Evolutionary conservation across 2,888 invertebrate species (phyloP), one percentile per base, ranked within the genome.

Genomic region (Molorchus minor): DNA sequence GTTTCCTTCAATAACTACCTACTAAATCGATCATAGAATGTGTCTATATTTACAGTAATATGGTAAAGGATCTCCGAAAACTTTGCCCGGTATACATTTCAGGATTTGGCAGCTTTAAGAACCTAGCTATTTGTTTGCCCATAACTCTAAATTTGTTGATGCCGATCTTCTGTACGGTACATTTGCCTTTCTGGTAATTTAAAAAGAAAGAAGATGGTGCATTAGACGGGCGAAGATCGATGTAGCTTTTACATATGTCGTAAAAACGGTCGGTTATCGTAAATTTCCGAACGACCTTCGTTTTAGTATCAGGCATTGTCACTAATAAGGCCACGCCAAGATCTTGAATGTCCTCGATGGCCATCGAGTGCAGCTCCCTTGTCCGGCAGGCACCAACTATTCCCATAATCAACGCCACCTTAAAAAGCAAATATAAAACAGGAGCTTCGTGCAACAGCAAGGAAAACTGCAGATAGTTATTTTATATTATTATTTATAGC

Each of bases 331-430:
- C 49, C 10, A 29, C 43, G 8, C 54, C 52, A 17, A 57, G 30
- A 36, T 62, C 56, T 43, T 54, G 49, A 21, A 62, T 41, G 41
- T 64, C 41, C 33, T 53, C 51, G 5, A 44, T 35, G 36, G 35
- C 52, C 59, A 64, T 49, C n/a, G 45, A 35, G 21, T 52, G 53
- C 40, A 66, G 17, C 52, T 64, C 62, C 25, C 57, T 20, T 2
- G 16, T n/a, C 8, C 45, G 30, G 51, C 62, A 61, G 20, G 49
- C 61, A 21, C 64, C 64, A 40, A 45, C 47, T 16, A 59, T 16
- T 19, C 56, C 62, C 35, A 62, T 25, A 13, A 60, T 60, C 20
- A 60, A 43, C 3, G 43, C 44, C 17, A 49, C 59, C 59, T 59
- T 16, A 15, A 55, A 54, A 13, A 33, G 29, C 15, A 36, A 16